Conservation (phyloP, 2,888 invertebrate genomes). For the Theodoxus fluviatilis region DNA sequence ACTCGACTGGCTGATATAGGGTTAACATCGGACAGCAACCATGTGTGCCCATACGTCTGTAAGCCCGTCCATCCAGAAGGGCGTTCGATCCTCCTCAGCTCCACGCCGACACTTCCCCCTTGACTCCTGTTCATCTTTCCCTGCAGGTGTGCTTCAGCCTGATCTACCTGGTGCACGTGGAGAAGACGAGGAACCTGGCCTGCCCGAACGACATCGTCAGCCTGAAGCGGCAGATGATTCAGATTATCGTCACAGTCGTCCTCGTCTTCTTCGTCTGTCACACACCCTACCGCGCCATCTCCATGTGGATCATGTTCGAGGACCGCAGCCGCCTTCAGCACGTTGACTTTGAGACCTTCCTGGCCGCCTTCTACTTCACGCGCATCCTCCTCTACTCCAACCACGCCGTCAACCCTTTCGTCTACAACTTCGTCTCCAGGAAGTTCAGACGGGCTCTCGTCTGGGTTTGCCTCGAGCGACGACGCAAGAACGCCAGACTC, state of each 20-base stretch:
- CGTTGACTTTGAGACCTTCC: slow-evolving; percentile 31
- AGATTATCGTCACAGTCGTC: slow-evolving; percentile 39
- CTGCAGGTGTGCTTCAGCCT: slow-evolving; percentile 32
- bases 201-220: slow-evolving; percentile 35
- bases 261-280: slow-evolving; percentile 41
- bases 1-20: too few species aligned
- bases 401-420: slow-evolving; percentile 41
- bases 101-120: too few species aligned
- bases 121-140: not conserved
- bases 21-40: too few species aligned
- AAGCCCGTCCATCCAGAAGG: too few species aligned
- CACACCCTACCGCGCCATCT: slow-evolving; percentile 37
- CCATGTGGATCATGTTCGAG: slow-evolving; percentile 36
- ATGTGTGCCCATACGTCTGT: too few species aligned
- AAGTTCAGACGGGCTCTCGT: slow-evolving; percentile 37
- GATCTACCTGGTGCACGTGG: slow-evolving; percentile 31
- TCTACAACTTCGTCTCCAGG: slow-evolving; percentile 40
- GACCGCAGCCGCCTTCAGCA: slow-evolving; percentile 22
- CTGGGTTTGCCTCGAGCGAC: slow-evolving; percentile 35
- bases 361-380: slow-evolving; percentile 35
- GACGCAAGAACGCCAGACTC: slow-evolving; percentile 26
- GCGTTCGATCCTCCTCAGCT: too few species aligned
- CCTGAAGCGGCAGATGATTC: slow-evolving; percentile 37
- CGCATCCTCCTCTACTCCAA: slow-evolving; percentile 37
- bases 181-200: slow-evolving; percentile 30